Percentiles rank a stretch among this genome's conserved stretches.
Evolutionary conservation across 2,888 invertebrate genomes (phyloP).

Genomic region (Thecophora atra): DNA sequence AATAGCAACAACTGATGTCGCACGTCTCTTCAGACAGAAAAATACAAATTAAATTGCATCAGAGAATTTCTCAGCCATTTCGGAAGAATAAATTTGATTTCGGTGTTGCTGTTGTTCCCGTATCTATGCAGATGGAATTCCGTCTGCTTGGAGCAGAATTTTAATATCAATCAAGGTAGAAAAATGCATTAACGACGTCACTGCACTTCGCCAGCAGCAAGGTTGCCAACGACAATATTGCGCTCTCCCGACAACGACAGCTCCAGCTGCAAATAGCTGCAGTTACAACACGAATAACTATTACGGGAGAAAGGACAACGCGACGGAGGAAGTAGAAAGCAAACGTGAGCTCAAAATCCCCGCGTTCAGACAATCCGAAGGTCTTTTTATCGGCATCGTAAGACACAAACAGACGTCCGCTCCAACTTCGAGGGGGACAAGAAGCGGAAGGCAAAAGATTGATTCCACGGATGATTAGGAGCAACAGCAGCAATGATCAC

Average conservation of each 20-base stretch:
- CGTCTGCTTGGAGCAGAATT: slow-evolving; percentile 37
- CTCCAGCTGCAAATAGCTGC: slow-evolving; percentile 1
- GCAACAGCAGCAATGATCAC: slow-evolving; percentile 32
- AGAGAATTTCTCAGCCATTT: neutral
- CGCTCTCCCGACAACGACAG: neutral
- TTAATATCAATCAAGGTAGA: slow-evolving; percentile 57
- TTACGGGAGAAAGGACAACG: neutral
- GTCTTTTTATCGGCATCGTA: slow-evolving; percentile 45
- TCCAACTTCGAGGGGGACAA: neutral
- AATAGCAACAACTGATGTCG: neutral
- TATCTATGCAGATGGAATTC: slow-evolving; percentile 55
- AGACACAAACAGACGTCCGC: neutral
- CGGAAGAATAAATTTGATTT: slow-evolving; percentile 1
- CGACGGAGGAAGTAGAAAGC: neutral
- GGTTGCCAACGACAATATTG: slow-evolving; percentile 32
- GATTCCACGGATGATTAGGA: slow-evolving; percentile 52
- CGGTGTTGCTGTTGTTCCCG: slow-evolving; percentile 28
- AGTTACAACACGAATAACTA: slow-evolving; percentile 15
- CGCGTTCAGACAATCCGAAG: too few relatives aligned
- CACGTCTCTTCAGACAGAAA: neutral
- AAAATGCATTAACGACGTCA: slow-evolving; percentile 51
- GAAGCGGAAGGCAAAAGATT: slow-evolving; percentile 56
- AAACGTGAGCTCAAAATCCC: slow-evolving; percentile 55
- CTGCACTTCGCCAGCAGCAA: slow-evolving; percentile 1
- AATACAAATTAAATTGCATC: neutral